These are phyloP conservation scores for Monochamus saltuarius DNA, from an alignment of 1,140 invertebrate genomes.

Conservation along the genomic window DNA sequence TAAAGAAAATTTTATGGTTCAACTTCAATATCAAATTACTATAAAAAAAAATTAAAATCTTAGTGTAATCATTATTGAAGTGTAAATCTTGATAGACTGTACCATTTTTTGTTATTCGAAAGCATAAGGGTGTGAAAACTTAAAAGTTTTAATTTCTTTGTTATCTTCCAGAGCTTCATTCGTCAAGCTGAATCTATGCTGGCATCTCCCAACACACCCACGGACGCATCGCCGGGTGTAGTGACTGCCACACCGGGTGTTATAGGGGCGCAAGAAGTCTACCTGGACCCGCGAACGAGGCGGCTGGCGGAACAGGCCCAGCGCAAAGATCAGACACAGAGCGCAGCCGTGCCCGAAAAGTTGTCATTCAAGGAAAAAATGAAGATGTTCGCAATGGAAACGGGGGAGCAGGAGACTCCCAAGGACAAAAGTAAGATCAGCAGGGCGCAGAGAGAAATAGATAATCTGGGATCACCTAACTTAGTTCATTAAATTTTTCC, in stretches of 20 bases:
- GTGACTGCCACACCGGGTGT: constrained; percentile 78
- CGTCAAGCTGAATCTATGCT: constrained; percentile 76
- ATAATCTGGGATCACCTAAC: constrained; percentile 60
- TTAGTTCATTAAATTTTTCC: constrained; percentile 44
- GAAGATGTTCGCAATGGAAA: constrained; percentile 95
- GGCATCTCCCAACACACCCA: constrained; percentile 69
- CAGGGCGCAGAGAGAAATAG: constrained; percentile 88
- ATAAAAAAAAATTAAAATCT: too few relatives aligned
- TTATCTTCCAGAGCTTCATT: constrained; percentile 77
- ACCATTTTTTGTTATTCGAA: too few relatives aligned
- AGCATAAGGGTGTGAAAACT: too few relatives aligned
- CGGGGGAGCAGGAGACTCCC: constrained; percentile 82
- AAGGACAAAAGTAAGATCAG: constrained; percentile 93
- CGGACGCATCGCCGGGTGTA: constrained; percentile 56
- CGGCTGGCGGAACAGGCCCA: constrained; percentile 78
- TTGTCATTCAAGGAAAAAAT: constrained; percentile 94
- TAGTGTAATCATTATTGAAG: too few relatives aligned
- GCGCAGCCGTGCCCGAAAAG: constrained; percentile 79
- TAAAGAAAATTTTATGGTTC: too few relatives aligned
- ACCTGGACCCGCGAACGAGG: constrained; percentile 82
- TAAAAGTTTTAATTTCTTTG: too few relatives aligned
- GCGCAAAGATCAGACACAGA: constrained; percentile 63
- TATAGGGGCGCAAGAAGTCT: constrained; percentile 92
- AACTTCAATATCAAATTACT: too few relatives aligned
- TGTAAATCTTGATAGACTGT: too few relatives aligned